Base-by-base conservation (phyloP, 2,888 invertebrate genomes). In the Oxycera nigricornis region DNA sequence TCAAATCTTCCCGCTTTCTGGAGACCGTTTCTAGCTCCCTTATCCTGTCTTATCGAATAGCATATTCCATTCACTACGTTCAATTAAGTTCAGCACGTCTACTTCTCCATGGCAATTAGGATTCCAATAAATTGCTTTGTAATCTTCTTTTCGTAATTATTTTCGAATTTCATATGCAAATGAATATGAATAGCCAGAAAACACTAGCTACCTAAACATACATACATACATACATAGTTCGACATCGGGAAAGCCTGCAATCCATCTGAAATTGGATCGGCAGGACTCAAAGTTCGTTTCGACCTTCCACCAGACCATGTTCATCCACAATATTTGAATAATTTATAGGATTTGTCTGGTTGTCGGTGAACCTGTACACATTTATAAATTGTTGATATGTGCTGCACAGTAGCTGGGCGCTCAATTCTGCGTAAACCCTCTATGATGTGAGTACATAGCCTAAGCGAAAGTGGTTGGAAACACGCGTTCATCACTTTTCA, bases 341-440 rank as follows among this genome's bases (percentile, higher is more conserved):
- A 73, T 73, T 73, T 73, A 73, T 73, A 35, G 62, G 26, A 59
- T 73, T 73, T 73, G 73, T 73, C 73, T 73, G 73, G 20, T 52
- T 57, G 72, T 20, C 9, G 30, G 41, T 28, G 30, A 59, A 28
- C 28, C 30, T 2, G 55, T 22, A 55, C 52, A 11, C 22, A 17
- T 70, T 26, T 50, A 46, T 68, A 41, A 68, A 68, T 68, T 46
- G 68, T 46, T 68, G 46, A 68, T 68, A 41, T 39, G 28, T 59
- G 35, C 11, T 20, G 31, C 20, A 14, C 17, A 22, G 59, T 35
- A n/a, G 50, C 9, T 59, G 31, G 39, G 30, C 24, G 41, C 72
- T 59, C 72, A 28, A 59, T 72, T 50, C 52, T 14, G 50, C 41
- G 20, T 46, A 50, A 35, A 46, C 17, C 50, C 3, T 20, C 28